Conservation (phyloP, 2,113 vertebrate species). For the Eolophus roseicapilla region DNA sequence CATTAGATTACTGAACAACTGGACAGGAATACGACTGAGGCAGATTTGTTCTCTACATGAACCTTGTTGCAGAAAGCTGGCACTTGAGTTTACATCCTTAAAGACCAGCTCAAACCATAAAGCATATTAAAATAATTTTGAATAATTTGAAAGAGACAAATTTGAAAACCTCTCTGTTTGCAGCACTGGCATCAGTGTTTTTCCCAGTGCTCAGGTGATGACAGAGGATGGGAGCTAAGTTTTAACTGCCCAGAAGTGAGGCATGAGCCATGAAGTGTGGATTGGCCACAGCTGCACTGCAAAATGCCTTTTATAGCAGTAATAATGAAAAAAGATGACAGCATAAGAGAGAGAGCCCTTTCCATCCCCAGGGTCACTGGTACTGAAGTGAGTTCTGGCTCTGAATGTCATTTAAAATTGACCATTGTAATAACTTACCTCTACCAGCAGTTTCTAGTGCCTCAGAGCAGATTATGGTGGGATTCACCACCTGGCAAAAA, state of each 20-base stretch:
- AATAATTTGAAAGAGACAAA: background rate
- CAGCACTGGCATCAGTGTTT: background rate
- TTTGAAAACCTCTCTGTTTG: background rate
- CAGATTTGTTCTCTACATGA: background rate
- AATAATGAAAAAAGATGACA: background rate
- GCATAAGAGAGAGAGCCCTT: background rate
- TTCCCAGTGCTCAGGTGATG: background rate
- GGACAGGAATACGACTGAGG: background rate
- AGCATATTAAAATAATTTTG: background rate
- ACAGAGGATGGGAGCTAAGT: background rate
- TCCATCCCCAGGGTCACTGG: background rate
- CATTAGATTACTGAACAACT: background rate
- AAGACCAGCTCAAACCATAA: background rate
- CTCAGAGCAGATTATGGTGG: background rate
- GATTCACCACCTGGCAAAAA: background rate
- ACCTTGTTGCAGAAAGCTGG: background rate
- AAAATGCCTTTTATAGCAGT: background rate
- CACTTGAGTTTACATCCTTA: background rate
- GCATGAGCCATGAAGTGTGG: background rate
- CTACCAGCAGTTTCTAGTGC: background rate
- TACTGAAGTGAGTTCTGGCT: background rate
- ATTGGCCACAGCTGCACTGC: background rate
- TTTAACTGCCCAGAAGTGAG: background rate
- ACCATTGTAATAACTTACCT: background rate
- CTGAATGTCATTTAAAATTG: background rate